These are phyloP conservation scores for Cuculus canorus DNA, from an alignment of 2,797 vertebrate species.

Conservation along the genomic window DNA sequence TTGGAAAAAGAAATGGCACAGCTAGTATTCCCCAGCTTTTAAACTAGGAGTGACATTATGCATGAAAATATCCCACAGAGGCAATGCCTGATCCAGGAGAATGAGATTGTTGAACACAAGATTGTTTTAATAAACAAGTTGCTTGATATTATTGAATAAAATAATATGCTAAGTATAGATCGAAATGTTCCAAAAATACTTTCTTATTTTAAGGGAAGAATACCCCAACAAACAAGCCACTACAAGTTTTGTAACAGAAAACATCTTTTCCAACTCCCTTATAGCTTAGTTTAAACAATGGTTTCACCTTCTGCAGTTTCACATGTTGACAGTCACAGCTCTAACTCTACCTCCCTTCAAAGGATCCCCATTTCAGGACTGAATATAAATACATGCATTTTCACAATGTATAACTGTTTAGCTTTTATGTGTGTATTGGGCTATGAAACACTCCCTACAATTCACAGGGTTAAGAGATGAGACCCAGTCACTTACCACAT, in stretches of 20 bases:
- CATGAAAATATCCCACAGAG: background rate
- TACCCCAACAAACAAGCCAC: background rate
- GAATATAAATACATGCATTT: background rate
- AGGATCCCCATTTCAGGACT: background rate
- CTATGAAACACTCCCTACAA: background rate
- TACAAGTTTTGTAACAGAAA: background rate
- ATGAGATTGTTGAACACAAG: background rate
- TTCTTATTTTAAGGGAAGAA: background rate
- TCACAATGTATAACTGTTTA: background rate
- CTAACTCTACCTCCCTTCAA: background rate
- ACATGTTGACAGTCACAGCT: background rate
- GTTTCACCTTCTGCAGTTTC: background rate
- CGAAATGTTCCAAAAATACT: background rate
- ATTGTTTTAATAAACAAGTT: background rate
- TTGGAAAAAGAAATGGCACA: background rate
- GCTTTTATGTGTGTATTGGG: background rate
- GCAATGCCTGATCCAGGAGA: background rate
- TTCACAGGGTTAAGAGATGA: background rate
- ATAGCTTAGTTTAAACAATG: background rate
- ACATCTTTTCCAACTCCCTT: background rate
- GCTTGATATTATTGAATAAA: background rate
- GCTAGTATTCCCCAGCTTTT: background rate
- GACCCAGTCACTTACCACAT: fast-evolving
- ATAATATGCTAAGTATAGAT: background rate
- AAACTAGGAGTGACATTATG: background rate